Percentiles rank a stretch among this genome's conserved stretches.
Evolutionary conservation across 2,113 vertebrate genomes (phyloP).

Genomic region (Brachypteracias leptosomus): DNA sequence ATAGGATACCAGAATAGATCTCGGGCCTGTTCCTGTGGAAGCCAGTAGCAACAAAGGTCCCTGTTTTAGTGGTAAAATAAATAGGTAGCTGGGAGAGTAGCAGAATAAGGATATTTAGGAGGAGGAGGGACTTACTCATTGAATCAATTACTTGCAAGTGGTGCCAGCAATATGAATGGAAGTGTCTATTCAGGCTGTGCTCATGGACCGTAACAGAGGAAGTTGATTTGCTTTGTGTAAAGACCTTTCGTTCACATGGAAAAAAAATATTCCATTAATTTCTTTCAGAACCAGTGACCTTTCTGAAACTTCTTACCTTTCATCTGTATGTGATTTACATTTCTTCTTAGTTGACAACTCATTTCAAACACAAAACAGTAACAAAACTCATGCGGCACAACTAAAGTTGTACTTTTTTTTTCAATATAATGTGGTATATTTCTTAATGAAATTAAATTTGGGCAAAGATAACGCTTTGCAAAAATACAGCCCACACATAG

Average conservation of each 20-base stretch:
- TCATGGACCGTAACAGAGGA: slow-evolving; percentile 20
- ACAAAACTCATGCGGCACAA: background rate
- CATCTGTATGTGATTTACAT: slow-evolving; percentile 3
- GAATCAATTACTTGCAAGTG: slow-evolving; percentile 39
- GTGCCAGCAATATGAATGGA: slow-evolving; percentile 45
- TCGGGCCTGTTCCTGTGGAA: background rate
- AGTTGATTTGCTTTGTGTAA: slow-evolving; percentile 50
- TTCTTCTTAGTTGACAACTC: background rate
- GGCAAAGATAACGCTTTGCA: background rate
- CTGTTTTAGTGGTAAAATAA: slow-evolving; percentile 37
- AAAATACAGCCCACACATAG: background rate
- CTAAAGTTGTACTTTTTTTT: background rate
- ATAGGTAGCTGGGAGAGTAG: slow-evolving; percentile 12
- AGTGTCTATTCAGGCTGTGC: slow-evolving; percentile 19
- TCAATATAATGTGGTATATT: background rate
- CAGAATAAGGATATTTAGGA: slow-evolving; percentile 23
- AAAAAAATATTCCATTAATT: slow-evolving; percentile 40
- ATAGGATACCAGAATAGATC: slow-evolving; percentile 15
- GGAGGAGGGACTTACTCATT: background rate
- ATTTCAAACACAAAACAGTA: background rate
- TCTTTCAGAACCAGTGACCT: background rate
- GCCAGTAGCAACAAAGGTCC: background rate
- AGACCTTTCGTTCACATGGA: slow-evolving; percentile 35
- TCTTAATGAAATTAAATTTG: background rate
- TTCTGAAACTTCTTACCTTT: slow-evolving; percentile 29